These are phyloP conservation scores for Lochmaea crataegi DNA, from an alignment of 2,888 invertebrate species.

Conservation along the genomic window DNA sequence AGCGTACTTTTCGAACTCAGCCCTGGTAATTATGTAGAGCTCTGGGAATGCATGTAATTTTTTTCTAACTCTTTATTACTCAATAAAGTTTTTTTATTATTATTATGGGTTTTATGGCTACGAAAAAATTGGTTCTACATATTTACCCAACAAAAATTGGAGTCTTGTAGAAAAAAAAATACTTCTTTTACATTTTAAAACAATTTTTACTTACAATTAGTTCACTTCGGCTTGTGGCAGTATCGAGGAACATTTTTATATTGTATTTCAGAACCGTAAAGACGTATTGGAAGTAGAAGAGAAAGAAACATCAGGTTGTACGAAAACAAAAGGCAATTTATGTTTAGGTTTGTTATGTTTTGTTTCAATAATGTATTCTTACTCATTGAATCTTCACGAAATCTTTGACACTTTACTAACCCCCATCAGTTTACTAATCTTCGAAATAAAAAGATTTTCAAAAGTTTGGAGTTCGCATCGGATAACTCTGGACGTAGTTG, in stretches of 20 bases:
- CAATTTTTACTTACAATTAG: slow-evolving; percentile 4
- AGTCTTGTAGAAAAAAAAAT: too few relatives aligned
- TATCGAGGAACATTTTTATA: background rate
- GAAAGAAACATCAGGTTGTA: slow-evolving; percentile 60
- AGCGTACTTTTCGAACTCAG: too few relatives aligned
- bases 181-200: background rate
- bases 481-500: slow-evolving; percentile 9
- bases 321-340: slow-evolving; percentile 59
- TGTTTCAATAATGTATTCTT: slow-evolving; percentile 58
- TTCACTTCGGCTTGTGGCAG: slow-evolving; percentile 1
- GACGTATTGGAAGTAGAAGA: slow-evolving; percentile 60
- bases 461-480: slow-evolving; percentile 13
- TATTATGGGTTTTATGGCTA: too few relatives aligned
- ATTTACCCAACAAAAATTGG: too few relatives aligned
- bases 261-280: slow-evolving; percentile 60
- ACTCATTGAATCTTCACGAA: slow-evolving; percentile 35
- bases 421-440: slow-evolving; percentile 53
- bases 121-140: too few relatives aligned
- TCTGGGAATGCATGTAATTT: too few relatives aligned
- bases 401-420: slow-evolving; percentile 48
- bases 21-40: too few relatives aligned
- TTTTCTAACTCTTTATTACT: too few relatives aligned
- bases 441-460: slow-evolving; percentile 28
- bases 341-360: slow-evolving; percentile 65
- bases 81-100: too few relatives aligned